Percentiles rank a stretch among this genome's conserved stretches.
phyloP scores from a whole-genome alignment of 2,113 vertebrate genomes.

The Ardeotis arabs region DNA sequence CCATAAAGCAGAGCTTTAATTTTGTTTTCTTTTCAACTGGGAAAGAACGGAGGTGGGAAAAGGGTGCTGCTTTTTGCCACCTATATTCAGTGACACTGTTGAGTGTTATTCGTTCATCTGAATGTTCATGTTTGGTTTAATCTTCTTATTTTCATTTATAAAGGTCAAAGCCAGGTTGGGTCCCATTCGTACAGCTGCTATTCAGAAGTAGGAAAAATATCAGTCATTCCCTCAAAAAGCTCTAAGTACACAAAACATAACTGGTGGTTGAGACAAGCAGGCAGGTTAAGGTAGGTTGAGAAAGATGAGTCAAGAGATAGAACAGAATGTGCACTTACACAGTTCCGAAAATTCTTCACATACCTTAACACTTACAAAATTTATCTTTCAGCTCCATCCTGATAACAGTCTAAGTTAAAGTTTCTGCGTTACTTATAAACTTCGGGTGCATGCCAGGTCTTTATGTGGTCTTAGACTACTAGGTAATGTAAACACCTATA shows the following conservation, averaged over 20 bases:
- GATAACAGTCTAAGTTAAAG: background rate
- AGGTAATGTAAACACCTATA: background rate
- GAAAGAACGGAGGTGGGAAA: constrained; percentile 18
- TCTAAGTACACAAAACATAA: background rate
- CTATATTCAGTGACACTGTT: background rate
- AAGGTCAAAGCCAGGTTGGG: background rate
- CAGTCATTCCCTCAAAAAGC: background rate
- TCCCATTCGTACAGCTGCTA: background rate
- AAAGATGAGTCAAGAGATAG: background rate
- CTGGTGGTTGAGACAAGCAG: background rate
- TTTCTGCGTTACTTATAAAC: background rate
- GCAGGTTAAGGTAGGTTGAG: background rate
- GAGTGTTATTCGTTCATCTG: constrained; percentile 10
- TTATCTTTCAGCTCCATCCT: background rate
- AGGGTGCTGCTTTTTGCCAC: background rate
- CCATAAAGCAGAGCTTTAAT: constrained; percentile 52
- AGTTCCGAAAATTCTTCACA: background rate
- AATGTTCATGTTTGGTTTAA: background rate
- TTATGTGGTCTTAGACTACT: background rate
- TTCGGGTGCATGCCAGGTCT: background rate
- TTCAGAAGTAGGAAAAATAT: background rate
- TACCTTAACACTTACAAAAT: background rate
- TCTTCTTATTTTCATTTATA: constrained; percentile 1
- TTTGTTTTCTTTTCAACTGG: constrained; percentile 15
- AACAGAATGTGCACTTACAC: background rate